These are phyloP conservation scores for Unio delphinus DNA, from an alignment of 2,888 invertebrate genomes.

Conservation along the genomic window DNA sequence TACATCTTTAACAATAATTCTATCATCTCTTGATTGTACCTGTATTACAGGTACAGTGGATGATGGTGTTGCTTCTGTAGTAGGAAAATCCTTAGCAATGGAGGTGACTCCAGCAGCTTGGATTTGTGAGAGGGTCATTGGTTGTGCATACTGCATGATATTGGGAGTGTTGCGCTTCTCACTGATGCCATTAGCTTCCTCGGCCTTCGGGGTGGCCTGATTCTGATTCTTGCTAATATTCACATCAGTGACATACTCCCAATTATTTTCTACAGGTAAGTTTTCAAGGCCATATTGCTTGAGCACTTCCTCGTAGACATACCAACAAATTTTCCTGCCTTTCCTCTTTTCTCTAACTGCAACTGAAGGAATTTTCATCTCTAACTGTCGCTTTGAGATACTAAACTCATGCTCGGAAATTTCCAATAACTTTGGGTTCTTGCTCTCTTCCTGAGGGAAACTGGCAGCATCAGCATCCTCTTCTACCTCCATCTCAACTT, in stretches of 20 bases:
- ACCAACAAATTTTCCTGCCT: conserved; percentile 79
- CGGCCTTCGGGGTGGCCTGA: conserved; percentile 4
- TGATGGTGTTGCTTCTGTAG: conserved; percentile 1
- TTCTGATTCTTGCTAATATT: conserved; percentile 20
- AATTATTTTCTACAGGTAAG: conserved; percentile 75
- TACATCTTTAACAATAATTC: background rate
- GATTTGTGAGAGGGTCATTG: conserved; percentile 44
- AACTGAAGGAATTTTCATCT: conserved; percentile 75
- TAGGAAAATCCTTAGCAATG: conserved; percentile 12
- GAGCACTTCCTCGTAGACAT: conserved; percentile 76
- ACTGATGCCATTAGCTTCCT: background rate
- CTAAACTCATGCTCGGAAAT: conserved; percentile 31
- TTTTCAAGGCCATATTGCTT: conserved; percentile 75
- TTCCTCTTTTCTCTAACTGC: conserved; percentile 77
- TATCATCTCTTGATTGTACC: conserved; percentile 3
- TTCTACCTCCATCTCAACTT: conserved; percentile 27
- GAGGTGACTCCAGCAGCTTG: conserved; percentile 29
- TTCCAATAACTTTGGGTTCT: conserved; percentile 3
- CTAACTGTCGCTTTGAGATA: conserved; percentile 67
- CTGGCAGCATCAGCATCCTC: conserved; percentile 13
- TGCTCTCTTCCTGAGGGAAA: conserved; percentile 2
- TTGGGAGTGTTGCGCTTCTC: conserved; percentile 27
- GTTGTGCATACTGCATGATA: conserved; percentile 48
- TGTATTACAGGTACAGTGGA: conserved; percentile 7
- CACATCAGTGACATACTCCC: conserved; percentile 73